Evolutionary conservation across 2,888 invertebrate genomes (phyloP).

Genomic region (Drosophila antonietae): DNA sequence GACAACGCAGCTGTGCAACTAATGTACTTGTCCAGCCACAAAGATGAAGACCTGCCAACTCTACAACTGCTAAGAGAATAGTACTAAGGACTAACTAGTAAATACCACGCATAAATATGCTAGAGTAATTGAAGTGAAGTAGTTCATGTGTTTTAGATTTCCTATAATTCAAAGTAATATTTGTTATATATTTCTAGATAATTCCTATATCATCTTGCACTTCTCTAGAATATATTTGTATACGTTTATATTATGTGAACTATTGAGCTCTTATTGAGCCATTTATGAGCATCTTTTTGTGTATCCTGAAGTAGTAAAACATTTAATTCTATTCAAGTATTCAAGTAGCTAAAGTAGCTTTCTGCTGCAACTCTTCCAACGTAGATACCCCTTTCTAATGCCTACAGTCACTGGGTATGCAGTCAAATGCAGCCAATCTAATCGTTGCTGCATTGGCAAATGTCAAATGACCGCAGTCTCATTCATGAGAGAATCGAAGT

Average conservation of each 20-base stretch:
- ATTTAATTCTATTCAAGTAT: neutral
- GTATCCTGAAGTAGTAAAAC: neutral
- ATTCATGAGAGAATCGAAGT: conserved; percentile 54
- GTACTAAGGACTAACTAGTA: conserved; percentile 10
- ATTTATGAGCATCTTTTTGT: neutral
- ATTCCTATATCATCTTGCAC: neutral
- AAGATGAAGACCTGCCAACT: conserved; percentile 1
- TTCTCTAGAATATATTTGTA: neutral
- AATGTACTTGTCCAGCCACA: conserved; percentile 62
- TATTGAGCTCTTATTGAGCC: neutral
- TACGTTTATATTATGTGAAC: too few species aligned
- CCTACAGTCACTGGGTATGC: conserved; percentile 25
- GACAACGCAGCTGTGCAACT: conserved; percentile 65
- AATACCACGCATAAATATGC: conserved; percentile 12
- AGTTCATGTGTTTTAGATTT: neutral
- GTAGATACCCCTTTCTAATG: conserved; percentile 1
- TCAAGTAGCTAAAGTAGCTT: too few species aligned
- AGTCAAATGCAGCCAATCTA: conserved; percentile 56
- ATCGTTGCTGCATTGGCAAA: conserved; percentile 65
- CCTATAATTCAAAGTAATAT: too few species aligned
- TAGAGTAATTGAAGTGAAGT: neutral
- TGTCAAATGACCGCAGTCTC: conserved; percentile 56
- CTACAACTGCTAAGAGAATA: neutral
- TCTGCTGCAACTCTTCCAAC: too few species aligned
- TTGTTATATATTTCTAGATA: neutral